Evolutionary conservation across 1,140 invertebrate genomes (phyloP), one percentile per base, ranked within the genome.

Genomic region (Mamestra configurata): DNA sequence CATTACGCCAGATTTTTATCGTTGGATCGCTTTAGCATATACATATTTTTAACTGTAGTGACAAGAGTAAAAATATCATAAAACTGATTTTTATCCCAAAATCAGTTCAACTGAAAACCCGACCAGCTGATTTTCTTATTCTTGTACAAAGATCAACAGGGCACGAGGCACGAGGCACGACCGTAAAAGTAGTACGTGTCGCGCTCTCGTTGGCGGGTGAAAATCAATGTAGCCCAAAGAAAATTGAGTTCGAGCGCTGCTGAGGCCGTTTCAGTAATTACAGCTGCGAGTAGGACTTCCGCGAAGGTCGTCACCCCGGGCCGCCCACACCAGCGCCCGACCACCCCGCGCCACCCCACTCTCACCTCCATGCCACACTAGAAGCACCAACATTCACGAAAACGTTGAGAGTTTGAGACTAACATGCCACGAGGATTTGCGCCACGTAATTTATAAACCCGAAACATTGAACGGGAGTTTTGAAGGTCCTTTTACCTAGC

Each of bases 221-320:
- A 76, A 76, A 76, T 77, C 61, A 68, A 77, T 77, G 61, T 68
- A 66, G 37, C 73, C 75, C 46, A 53, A 66, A 77, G 59, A 77
- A 77, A 84, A 79, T 78, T 78, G 70, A 72, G 72, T 84, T 66
- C 75, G 61, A 83, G 77, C 59, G 57, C 20, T 57, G 70, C 40
- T 82, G 73, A 61, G 71, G 75, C 80, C 20, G 76, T 79, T 46
- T 82, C 77, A 49, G 81, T 79, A 84, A 84, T 82, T 84, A 84
- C 79, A 66, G 68, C 75, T 76, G 49, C 59, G 81, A 64, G 71
- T 72, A 73, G 81, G 64, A 77, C 79, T 77, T 81, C 79, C 76
- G 73, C 73, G 81, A 85, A 85, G 83, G 83, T 85, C 83, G 76
- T 68, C 66, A 72, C 70, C 70, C 53, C 72, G 59, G 43, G 40